phyloP scores from a whole-genome alignment of 1,140 invertebrate genomes.

The Tribolium castaneum region DNA sequence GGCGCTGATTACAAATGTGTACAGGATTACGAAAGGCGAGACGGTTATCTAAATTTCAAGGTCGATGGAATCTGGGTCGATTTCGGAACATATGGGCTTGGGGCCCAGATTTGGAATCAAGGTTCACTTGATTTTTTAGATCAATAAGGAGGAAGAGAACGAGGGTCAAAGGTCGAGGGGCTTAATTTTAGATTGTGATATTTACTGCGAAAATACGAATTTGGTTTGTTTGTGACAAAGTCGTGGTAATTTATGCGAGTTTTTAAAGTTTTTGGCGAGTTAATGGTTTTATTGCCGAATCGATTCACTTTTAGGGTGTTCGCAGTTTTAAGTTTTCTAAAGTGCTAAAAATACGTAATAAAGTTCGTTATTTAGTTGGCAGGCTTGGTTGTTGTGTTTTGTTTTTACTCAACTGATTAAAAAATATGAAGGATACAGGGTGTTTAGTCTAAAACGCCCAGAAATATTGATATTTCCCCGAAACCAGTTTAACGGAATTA shows the following conservation, averaged over 20 bases:
- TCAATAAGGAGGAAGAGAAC: not conserved
- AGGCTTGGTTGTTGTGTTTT: too few species aligned
- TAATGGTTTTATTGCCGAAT: not conserved
- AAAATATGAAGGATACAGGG: too few species aligned
- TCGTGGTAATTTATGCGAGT: not conserved
- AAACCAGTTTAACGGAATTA: too few species aligned
- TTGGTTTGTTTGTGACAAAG: not conserved
- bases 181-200: not conserved
- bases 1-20: conserved; percentile 2
- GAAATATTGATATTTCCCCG: too few species aligned
- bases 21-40: conserved; percentile 12
- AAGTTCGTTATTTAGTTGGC: too few species aligned
- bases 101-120: too few species aligned
- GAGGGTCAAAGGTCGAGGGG: not conserved
- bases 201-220: not conserved
- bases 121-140: too few species aligned
- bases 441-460: too few species aligned
- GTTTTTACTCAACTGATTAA: too few species aligned
- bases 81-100: not conserved
- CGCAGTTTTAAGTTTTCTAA: too few species aligned
- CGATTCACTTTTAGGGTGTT: not conserved
- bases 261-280: not conserved
- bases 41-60: conserved; percentile 18
- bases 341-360: too few species aligned
- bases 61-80: conserved; percentile 22